phyloP scores from a whole-genome alignment of 2,888 invertebrate species.

The Ennomos erosarius region DNA sequence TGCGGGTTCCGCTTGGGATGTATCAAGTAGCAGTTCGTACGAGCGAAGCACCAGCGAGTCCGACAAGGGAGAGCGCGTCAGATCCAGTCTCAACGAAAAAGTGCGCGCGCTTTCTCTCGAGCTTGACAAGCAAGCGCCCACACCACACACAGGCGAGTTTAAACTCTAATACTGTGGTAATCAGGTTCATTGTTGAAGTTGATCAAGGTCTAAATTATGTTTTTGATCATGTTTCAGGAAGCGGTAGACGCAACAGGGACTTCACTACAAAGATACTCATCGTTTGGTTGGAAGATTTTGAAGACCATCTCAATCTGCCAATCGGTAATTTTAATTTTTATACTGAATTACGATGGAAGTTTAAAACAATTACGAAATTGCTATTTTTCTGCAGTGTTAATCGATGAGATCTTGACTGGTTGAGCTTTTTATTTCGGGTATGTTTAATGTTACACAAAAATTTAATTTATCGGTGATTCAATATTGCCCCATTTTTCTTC shows the following conservation, averaged over 20 bases:
- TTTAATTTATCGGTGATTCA: no score
- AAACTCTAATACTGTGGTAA: no score
- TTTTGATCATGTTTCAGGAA: constrained; percentile 59
- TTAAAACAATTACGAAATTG: no score
- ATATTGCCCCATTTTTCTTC: no score
- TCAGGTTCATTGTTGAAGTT: background rate
- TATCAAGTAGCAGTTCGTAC: constrained; percentile 71
- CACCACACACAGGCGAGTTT: constrained; percentile 56
- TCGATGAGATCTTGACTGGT: no score
- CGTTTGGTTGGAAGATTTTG: constrained; percentile 98
- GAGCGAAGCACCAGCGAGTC: constrained; percentile 86
- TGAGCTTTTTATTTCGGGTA: no score
- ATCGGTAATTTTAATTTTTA: constrained; percentile 85
- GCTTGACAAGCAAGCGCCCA: constrained; percentile 85
- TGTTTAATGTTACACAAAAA: no score
- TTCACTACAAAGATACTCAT: constrained; percentile 92
- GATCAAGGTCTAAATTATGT: background rate
- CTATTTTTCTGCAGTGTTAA: no score
- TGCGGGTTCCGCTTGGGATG: constrained; percentile 75
- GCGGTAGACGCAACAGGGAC: constrained; percentile 83
- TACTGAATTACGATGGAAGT: no score
- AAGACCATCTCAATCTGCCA: constrained; percentile 96
- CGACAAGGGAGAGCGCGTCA: constrained; percentile 54
- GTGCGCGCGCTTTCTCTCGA: constrained; percentile 89
- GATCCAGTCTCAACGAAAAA: constrained; percentile 78